A percentile compares a stretch with the other conserved stretches of the same genome.
phyloP scores from a whole-genome alignment of 1,140 invertebrate genomes.

The Arctopsyche grandis region DNA sequence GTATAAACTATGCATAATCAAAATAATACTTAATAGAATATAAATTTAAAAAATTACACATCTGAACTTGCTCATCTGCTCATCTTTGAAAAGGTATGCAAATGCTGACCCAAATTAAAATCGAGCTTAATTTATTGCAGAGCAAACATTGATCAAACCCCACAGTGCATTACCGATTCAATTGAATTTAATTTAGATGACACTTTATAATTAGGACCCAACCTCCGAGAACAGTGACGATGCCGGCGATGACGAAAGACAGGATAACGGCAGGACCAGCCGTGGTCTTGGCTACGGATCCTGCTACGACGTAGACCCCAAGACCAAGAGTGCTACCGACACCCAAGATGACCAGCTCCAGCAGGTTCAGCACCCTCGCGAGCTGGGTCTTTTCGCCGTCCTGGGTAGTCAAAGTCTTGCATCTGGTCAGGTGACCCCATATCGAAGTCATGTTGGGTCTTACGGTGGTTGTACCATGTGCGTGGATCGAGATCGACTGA shows the following conservation, averaged over 20 bases:
- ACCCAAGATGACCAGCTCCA: slow-evolving; percentile 84
- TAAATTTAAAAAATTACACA: no score
- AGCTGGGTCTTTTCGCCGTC: slow-evolving; percentile 69
- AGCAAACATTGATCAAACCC: no score
- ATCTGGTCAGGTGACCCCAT: slow-evolving; percentile 59
- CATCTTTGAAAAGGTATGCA: no score
- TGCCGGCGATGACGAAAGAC: slow-evolving; percentile 88
- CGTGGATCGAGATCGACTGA: neutral
- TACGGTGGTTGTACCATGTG: neutral
- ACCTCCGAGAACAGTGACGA: slow-evolving; percentile 91
- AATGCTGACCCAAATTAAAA: no score
- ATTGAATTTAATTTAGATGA: neutral
- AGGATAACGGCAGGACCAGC: slow-evolving; percentile 89
- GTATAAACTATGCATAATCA: no score
- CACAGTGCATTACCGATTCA: no score
- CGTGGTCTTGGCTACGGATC: slow-evolving; percentile 83
- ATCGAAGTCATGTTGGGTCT: slow-evolving; percentile 58
- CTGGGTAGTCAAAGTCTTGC: slow-evolving; percentile 61
- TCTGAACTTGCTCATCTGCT: no score
- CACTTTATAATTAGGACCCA: slow-evolving; percentile 51
- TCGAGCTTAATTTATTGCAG: no score
- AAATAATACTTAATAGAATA: no score
- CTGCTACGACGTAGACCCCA: slow-evolving; percentile 93
- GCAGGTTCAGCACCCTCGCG: slow-evolving; percentile 76
- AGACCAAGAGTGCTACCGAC: slow-evolving; percentile 90